Evolutionary conservation across 2,797 vertebrate species (phyloP).

Genomic region (Alcedo quadribrachys): DNA sequence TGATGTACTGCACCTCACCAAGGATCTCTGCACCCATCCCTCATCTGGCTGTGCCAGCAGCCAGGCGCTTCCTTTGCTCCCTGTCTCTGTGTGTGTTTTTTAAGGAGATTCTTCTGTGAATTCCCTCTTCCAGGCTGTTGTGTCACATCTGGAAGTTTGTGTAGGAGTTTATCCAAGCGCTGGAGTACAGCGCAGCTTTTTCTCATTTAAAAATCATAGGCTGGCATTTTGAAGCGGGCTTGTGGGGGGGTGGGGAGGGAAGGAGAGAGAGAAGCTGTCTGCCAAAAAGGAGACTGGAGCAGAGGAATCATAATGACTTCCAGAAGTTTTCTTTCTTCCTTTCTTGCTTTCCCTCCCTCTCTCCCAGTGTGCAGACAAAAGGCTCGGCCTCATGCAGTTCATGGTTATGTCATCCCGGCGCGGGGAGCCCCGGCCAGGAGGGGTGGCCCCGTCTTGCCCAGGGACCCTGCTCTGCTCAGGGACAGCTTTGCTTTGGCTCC

Average conservation of each 20-base stretch:
- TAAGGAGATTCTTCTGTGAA: constrained; percentile 70
- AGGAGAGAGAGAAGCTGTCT: constrained; percentile 68
- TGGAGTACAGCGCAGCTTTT: constrained; percentile 90
- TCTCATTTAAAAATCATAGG: constrained; percentile 93
- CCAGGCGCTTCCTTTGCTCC: constrained; percentile 9
- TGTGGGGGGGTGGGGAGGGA: neutral
- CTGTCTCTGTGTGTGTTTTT: constrained; percentile 6
- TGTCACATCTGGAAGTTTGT: constrained; percentile 97
- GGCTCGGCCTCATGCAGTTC: constrained; percentile 53
- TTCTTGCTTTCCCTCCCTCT: constrained; percentile 27
- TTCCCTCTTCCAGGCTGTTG: constrained; percentile 84
- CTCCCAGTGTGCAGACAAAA: constrained; percentile 37
- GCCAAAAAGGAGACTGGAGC: constrained; percentile 72
- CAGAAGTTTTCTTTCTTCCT: constrained; percentile 72
- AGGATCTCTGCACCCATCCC: neutral
- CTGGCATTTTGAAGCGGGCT: constrained; percentile 83
- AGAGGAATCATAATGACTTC: constrained; percentile 80
- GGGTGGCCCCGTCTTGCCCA: neutral
- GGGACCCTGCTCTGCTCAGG: neutral
- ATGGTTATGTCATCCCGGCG: constrained; percentile 51
- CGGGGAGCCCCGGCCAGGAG: neutral
- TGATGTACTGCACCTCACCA: neutral
- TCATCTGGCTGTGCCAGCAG: neutral
- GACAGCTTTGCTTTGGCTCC: constrained; percentile 57
- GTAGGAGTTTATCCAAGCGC: constrained; percentile 93